These are phyloP conservation scores for Harlomillsia oculata DNA, from an alignment of 1,140 invertebrate species.

Conservation along the genomic window DNA sequence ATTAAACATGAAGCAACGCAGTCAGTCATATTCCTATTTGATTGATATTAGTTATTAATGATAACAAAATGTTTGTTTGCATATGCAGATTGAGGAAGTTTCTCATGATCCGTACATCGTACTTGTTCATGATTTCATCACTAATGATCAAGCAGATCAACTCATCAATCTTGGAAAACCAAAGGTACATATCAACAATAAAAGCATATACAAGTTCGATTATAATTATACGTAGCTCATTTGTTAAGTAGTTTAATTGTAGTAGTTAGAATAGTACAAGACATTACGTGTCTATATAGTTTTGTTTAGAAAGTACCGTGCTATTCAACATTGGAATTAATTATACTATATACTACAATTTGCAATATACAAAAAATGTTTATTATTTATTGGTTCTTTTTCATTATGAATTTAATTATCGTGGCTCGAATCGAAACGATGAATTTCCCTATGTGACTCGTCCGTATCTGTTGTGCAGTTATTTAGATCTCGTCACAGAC, in stretches of 20 bases:
- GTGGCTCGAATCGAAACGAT: not conserved
- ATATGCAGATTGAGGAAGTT: constrained; percentile 43
- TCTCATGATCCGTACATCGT: constrained; percentile 45
- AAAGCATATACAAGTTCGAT: constrained; percentile 4
- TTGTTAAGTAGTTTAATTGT: no score
- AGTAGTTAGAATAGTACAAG: not conserved
- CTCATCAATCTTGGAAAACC: constrained; percentile 45
- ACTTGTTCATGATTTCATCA: constrained; percentile 46
- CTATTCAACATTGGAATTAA: not conserved
- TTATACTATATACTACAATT: not conserved
- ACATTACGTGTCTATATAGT: not conserved
- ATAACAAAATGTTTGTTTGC: constrained; percentile 4
- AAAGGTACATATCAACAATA: constrained; percentile 40
- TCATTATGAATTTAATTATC: not conserved
- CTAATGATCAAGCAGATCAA: constrained; percentile 42
- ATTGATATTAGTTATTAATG: not conserved
- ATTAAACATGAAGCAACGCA: not conserved
- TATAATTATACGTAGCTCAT: no score
- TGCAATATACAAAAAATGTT: not conserved
- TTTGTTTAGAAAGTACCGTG: not conserved
- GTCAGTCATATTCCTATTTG: not conserved
- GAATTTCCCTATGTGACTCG: not conserved
- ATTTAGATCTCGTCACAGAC: constrained; percentile 34
- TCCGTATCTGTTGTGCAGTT: constrained; percentile 15
- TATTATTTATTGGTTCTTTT: not conserved